A percentile compares a stretch with the other conserved stretches of the same genome.
These are phyloP conservation scores for Scaptomyza tumidula DNA, from an alignment of 2,888 invertebrate species.

Conservation along the genomic window DNA sequence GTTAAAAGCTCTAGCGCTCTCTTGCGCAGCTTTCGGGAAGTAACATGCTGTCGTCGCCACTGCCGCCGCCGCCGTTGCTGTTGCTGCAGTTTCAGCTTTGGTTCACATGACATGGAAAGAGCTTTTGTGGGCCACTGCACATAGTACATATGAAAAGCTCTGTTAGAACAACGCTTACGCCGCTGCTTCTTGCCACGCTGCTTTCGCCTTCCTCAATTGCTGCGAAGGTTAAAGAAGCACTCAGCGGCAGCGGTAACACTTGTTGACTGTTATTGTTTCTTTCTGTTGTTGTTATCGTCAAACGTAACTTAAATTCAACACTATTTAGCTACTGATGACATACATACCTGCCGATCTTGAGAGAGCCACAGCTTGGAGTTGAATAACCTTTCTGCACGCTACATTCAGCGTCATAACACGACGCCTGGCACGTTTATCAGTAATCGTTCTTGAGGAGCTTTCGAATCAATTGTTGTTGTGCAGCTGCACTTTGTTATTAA, in stretches of 20 bases:
- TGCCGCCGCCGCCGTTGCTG: constrained; percentile 3
- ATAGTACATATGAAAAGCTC: constrained; percentile 46
- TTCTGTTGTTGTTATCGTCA: constrained; percentile 3
- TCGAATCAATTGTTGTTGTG: constrained; percentile 15
- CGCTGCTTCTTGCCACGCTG: constrained; percentile 9
- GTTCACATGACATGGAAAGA: constrained; percentile 17
- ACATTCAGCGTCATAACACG: constrained; percentile 26
- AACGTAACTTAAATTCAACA: constrained; percentile 5
- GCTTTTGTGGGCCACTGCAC: constrained; percentile 43
- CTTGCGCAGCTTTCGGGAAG: constrained; percentile 51
- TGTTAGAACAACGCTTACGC: constrained; percentile 64
- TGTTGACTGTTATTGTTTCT: not conserved
- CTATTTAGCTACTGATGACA: constrained; percentile 4
- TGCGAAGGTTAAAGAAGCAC: constrained; percentile 46
- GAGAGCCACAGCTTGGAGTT: constrained; percentile 28
- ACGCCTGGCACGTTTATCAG: constrained; percentile 48
- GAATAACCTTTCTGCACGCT: constrained; percentile 54
- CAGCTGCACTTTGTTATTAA: constrained; percentile 1
- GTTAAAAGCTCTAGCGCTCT: constrained; percentile 43
- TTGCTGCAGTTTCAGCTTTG: constrained; percentile 48
- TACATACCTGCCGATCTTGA: constrained; percentile 26
- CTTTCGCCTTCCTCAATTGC: constrained; percentile 9
- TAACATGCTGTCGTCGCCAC: not conserved
- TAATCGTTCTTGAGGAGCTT: constrained; percentile 41
- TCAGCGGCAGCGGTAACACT: not conserved